Percentiles rank a stretch among this genome's conserved stretches.
phyloP scores from a whole-genome alignment of 2,797 vertebrate species.

The Melanotaenia parkinsoni region DNA sequence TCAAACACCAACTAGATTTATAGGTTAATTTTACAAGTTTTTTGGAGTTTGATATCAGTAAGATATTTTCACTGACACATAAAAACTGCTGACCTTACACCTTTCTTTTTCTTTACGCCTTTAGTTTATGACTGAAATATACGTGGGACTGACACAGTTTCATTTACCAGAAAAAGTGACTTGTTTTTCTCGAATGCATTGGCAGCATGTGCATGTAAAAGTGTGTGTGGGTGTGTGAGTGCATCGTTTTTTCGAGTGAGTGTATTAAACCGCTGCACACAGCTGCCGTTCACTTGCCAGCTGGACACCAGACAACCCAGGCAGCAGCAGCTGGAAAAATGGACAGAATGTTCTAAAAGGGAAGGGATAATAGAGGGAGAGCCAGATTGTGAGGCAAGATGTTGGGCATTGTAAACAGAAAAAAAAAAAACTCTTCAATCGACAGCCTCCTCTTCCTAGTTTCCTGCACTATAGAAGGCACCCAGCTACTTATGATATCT shows the following conservation, averaged over 20 bases:
- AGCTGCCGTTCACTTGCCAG: slow-evolving; percentile 75
- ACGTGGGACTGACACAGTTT: slow-evolving; percentile 27
- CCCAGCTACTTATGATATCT: slow-evolving; percentile 18
- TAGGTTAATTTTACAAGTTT: not conserved
- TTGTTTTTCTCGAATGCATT: slow-evolving; percentile 36
- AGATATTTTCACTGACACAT: not conserved
- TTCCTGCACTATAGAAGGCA: slow-evolving; percentile 38
- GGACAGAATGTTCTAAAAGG: slow-evolving; percentile 76
- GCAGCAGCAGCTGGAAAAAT: slow-evolving; percentile 78
- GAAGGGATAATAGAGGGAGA: slow-evolving; percentile 46
- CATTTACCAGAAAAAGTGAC: slow-evolving; percentile 40
- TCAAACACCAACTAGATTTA: not conserved
- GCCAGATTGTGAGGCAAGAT: slow-evolving; percentile 45
- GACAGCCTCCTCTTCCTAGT: slow-evolving; percentile 13
- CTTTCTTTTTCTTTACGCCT: slow-evolving; percentile 18
- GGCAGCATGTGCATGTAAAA: slow-evolving; percentile 42
- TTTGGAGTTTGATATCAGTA: not conserved
- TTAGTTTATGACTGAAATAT: slow-evolving; percentile 29
- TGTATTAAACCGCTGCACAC: slow-evolving; percentile 68
- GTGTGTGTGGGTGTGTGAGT: slow-evolving; percentile 28
- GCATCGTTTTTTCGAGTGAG: slow-evolving; percentile 30
- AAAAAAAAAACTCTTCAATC: slow-evolving; percentile 35
- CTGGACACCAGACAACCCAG: slow-evolving; percentile 75
- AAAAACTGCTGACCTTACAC: slow-evolving; percentile 5
- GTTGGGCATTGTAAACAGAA: slow-evolving; percentile 32